A percentile compares a stretch with the other conserved stretches of the same genome.
Conservation (phyloP, 2,113 vertebrate species). For the Orientallactaga bullata region DNA sequence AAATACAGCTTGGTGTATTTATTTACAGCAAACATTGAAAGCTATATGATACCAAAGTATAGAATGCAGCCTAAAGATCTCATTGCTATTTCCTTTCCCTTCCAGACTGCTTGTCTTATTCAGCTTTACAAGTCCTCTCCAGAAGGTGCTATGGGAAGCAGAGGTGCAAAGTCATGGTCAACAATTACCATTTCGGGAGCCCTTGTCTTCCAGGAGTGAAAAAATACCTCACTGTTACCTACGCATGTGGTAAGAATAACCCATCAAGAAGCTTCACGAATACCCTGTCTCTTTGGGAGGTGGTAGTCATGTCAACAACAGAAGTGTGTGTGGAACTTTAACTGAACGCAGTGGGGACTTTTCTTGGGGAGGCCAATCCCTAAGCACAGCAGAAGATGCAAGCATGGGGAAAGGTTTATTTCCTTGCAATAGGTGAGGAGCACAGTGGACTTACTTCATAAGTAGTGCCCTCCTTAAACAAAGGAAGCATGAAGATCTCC, state of each 20-base stretch:
- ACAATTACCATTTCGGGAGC: conserved; percentile 92
- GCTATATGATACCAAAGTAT: rapidly evolving
- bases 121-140: conserved; percentile 91
- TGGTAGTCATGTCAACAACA: rapidly evolving
- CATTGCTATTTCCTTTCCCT: conserved; percentile 24
- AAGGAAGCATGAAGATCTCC: no score
- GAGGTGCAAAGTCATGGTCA: conserved; percentile 91
- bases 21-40: rapidly evolving
- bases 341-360: neutral
- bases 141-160: conserved; percentile 94
- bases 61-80: neutral
- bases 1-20: neutral
- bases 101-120: conserved; percentile 95
- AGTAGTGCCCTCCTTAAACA: no score
- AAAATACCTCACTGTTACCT: conserved; percentile 95
- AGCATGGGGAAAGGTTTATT: neutral
- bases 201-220: conserved; percentile 95
- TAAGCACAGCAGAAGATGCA: neutral
- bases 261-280: rapidly evolving
- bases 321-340: neutral
- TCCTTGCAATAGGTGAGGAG: neutral
- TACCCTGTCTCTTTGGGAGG: neutral
- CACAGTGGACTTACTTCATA: neutral
- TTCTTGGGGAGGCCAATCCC: neutral
- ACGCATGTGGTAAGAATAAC: conserved; percentile 93